Percentiles rank a stretch among this genome's conserved stretches.
phyloP scores from a whole-genome alignment of 2,113 vertebrate species.

The Cyphomyrus plagiostoma region DNA sequence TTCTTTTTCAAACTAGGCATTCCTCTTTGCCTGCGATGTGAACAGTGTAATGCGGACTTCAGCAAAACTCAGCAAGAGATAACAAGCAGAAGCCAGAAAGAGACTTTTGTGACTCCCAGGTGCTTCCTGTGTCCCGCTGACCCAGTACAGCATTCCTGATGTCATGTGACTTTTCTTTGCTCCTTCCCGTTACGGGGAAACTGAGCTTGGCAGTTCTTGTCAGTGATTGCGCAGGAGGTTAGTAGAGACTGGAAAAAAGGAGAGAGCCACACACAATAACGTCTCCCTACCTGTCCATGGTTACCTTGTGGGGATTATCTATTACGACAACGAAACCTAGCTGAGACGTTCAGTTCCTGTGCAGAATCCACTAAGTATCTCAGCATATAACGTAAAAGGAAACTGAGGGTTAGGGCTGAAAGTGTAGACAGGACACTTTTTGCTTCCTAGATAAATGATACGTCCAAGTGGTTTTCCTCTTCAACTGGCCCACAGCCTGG shows the following conservation, averaged over 20 bases:
- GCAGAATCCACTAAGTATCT: background rate
- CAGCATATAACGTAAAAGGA: background rate
- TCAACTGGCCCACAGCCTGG: background rate
- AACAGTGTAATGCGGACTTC: conserved; percentile 10
- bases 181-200: background rate
- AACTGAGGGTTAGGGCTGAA: background rate
- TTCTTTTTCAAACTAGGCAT: background rate
- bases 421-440: background rate
- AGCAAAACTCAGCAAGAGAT: conserved; percentile 23
- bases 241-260: background rate
- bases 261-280: background rate
- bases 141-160: conserved; percentile 36
- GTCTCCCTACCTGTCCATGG: background rate
- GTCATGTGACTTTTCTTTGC: conserved; percentile 31
- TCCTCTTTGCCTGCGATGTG: background rate
- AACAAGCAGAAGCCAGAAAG: conserved; percentile 14
- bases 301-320: background rate
- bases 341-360: background rate
- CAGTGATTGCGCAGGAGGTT: background rate
- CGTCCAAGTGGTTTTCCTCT: background rate
- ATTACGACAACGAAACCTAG: background rate
- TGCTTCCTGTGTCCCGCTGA: conserved; percentile 53
- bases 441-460: background rate
- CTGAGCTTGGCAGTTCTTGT: background rate
- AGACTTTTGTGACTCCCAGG: conserved; percentile 44